Percentiles rank a stretch among this genome's conserved stretches.
These are phyloP conservation scores for Trisateles emortualis DNA, from an alignment of 2,888 invertebrate species.

Conservation along the genomic window DNA sequence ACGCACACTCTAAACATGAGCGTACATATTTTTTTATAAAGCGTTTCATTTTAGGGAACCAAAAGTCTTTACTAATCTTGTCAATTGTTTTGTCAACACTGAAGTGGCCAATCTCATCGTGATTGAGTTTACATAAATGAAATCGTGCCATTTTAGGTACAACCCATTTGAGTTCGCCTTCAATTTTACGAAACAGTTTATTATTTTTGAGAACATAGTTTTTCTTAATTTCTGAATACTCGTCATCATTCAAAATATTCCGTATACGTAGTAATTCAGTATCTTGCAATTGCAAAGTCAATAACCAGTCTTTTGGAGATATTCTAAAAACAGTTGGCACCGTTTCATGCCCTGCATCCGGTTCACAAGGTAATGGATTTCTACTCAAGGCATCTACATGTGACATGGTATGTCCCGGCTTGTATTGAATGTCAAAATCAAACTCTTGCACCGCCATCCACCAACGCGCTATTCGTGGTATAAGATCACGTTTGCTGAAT, in stretches of 20 bases:
- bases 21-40: slow-evolving; percentile 10
- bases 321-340: too few species aligned
- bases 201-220: background rate
- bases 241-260: background rate
- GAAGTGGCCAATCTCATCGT: slow-evolving; percentile 10
- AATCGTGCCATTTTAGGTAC: background rate
- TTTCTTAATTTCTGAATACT: background rate
- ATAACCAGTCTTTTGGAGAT: too few species aligned
- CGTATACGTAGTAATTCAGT: background rate
- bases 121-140: slow-evolving; percentile 1
- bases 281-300: background rate
- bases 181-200: background rate
- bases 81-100: slow-evolving; percentile 4
- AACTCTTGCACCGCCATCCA: background rate
- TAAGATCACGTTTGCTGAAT: background rate
- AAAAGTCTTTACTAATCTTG: slow-evolving; percentile 2
- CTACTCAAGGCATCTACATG: too few species aligned
- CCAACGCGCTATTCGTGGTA: slow-evolving; percentile 3
- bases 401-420: background rate
- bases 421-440: background rate
- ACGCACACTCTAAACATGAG: slow-evolving; percentile 8
- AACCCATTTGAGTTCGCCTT: background rate
- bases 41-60: slow-evolving; percentile 10
- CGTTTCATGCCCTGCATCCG: too few species aligned
- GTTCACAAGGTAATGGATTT: too few species aligned